phyloP scores from a whole-genome alignment of 2,888 invertebrate genomes.

The Pseudanteris insignis region DNA sequence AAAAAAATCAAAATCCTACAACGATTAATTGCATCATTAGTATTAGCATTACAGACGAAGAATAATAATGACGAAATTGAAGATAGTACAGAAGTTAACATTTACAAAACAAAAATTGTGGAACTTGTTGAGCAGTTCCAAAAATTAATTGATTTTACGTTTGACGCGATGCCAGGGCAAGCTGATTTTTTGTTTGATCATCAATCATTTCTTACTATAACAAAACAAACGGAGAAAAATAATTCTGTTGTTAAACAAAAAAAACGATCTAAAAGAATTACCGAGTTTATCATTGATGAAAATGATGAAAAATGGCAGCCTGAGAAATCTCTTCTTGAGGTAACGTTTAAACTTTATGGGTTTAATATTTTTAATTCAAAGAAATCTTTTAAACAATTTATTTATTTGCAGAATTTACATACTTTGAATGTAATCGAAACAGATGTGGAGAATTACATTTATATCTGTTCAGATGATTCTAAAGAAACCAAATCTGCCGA shows the following conservation, averaged over 20 bases:
- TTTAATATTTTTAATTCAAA: too few species aligned
- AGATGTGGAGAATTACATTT: constrained; percentile 38
- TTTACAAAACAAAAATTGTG: constrained; percentile 66
- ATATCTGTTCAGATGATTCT: constrained; percentile 33
- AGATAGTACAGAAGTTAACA: constrained; percentile 15
- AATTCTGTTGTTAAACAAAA: constrained; percentile 7
- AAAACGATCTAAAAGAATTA: constrained; percentile 13
- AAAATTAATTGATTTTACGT: constrained; percentile 48
- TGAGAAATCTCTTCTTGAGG: constrained; percentile 14
- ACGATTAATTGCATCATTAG: constrained; percentile 42
- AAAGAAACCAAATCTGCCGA: constrained; percentile 37
- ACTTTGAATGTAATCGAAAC: too few species aligned
- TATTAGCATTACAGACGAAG: constrained; percentile 28
- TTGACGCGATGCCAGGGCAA: constrained; percentile 66
- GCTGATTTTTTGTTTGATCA: constrained; percentile 66
- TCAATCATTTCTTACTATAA: constrained; percentile 28
- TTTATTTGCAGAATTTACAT: too few species aligned
- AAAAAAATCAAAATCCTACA: constrained; percentile 48
- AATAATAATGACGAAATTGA: constrained; percentile 11
- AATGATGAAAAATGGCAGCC: constrained; percentile 46
- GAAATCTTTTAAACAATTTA: too few species aligned
- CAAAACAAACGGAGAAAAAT: constrained; percentile 4
- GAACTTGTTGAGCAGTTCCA: constrained; percentile 28
- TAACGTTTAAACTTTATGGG: too few species aligned
- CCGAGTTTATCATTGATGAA: constrained; percentile 44